A percentile compares a stretch with the other conserved stretches of the same genome.
Evolutionary conservation across 2,797 vertebrate species (phyloP).

Genomic region (Triplophysa bombifrons): DNA sequence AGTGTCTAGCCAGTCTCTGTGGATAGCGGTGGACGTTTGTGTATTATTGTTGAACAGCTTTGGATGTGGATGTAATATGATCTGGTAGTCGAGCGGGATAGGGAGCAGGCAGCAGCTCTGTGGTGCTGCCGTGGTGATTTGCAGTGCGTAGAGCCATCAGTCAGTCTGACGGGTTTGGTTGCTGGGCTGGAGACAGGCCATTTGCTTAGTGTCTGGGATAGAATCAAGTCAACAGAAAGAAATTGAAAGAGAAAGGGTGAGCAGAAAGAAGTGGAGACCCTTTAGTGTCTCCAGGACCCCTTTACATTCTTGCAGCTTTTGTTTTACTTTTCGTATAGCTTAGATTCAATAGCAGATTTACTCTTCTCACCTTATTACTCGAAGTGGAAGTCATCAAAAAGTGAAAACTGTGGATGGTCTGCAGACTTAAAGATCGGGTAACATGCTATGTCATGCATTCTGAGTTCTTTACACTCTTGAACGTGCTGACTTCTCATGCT

Average conservation of each 20-base stretch:
- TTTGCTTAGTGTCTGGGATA: constrained; percentile 73
- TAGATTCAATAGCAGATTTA: background rate
- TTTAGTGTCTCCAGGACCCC: constrained; percentile 16
- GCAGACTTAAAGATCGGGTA: background rate
- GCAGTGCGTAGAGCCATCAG: constrained; percentile 77
- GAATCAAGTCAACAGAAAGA: constrained; percentile 60
- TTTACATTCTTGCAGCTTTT: constrained; percentile 20
- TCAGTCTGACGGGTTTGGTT: constrained; percentile 64
- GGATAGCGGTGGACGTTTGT: constrained; percentile 27
- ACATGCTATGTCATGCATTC: no score
- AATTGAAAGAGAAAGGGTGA: constrained; percentile 48
- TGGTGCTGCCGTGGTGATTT: constrained; percentile 74
- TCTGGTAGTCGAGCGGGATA: constrained; percentile 51
- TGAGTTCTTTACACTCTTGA: no score
- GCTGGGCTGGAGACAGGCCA: constrained; percentile 67
- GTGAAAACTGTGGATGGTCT: background rate
- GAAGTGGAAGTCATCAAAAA: background rate
- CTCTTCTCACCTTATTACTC: background rate
- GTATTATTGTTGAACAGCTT: constrained; percentile 52
- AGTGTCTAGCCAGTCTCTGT: background rate
- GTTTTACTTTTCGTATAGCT: constrained; percentile 16
- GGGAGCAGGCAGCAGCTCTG: constrained; percentile 47
- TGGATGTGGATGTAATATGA: constrained; percentile 55
- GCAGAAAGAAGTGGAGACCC: constrained; percentile 31
- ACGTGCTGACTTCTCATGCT: no score